Conservation (phyloP, 1,140 invertebrate species). For the Pseudomyrmex dendroicus region DNA sequence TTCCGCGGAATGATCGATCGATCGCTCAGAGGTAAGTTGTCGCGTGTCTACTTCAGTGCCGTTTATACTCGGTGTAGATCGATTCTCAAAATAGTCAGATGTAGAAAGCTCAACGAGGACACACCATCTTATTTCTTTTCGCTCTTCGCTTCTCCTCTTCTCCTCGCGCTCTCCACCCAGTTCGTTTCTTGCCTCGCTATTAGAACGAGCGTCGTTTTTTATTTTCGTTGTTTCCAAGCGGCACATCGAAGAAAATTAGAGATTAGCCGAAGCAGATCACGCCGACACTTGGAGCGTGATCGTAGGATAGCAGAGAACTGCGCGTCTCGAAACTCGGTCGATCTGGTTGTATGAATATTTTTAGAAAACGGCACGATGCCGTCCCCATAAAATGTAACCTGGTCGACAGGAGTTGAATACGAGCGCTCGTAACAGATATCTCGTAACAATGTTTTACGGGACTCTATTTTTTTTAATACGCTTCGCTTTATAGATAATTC, state of each 20-base stretch:
- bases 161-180: background rate
- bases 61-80: background rate
- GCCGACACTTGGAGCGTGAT: conserved; percentile 29
- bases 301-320: background rate
- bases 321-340: conserved; percentile 29
- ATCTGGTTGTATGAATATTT: conserved; percentile 25
- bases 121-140: background rate
- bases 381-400: background rate
- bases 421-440: no score
- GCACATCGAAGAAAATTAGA: conserved; percentile 12
- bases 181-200: conserved; percentile 16
- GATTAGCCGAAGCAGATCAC: conserved; percentile 9
- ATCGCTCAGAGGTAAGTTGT: background rate
- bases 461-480: no score
- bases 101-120: conserved; percentile 10
- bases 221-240: background rate
- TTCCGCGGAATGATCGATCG: conserved; percentile 17
- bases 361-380: background rate
- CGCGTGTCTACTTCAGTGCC: background rate
- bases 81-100: background rate
- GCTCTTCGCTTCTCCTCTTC: background rate
- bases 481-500: no score
- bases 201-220: conserved; percentile 4
- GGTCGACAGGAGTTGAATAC: no score
- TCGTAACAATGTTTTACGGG: background rate